These are phyloP conservation scores for Chrysolina oricalcia DNA, from an alignment of 2,888 invertebrate genomes.

Conservation along the genomic window DNA sequence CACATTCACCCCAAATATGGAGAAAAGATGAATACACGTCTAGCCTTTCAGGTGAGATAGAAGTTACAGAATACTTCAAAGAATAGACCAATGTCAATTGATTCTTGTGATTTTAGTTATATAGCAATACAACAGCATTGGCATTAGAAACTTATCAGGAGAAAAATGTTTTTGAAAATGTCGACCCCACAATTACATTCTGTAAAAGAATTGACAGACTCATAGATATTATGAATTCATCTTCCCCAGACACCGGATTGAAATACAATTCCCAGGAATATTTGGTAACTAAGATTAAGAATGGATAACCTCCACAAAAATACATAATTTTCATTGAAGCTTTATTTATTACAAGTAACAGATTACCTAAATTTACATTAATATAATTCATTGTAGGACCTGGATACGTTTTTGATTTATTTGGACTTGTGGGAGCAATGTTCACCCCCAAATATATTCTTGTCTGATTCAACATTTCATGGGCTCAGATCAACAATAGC, in stretches of 20 bases:
- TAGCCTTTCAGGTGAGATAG: constrained; percentile 5
- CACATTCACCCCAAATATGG: constrained; percentile 13
- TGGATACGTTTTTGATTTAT: constrained; percentile 1
- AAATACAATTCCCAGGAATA: neutral
- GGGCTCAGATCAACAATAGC: constrained; percentile 5
- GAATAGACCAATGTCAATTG: neutral
- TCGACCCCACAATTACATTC: neutral
- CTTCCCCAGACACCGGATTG: neutral
- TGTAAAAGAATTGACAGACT: neutral
- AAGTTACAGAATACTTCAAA: neutral
- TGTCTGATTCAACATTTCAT: neutral
- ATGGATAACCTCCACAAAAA: neutral
- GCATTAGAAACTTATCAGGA: neutral
- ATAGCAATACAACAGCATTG: constrained; percentile 5
- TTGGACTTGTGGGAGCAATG: constrained; percentile 7
- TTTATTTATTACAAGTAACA: neutral
- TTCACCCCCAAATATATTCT: neutral
- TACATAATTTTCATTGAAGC: no score
- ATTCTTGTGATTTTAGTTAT: neutral
- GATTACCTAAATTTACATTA: neutral
- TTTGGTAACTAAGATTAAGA: neutral
- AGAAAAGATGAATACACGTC: neutral
- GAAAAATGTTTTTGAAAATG: neutral
- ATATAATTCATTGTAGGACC: neutral
- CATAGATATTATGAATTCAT: constrained; percentile 4